Evolutionary conservation across 1,140 invertebrate genomes (phyloP).

Genomic region (Lordiphosa mommai): DNA sequence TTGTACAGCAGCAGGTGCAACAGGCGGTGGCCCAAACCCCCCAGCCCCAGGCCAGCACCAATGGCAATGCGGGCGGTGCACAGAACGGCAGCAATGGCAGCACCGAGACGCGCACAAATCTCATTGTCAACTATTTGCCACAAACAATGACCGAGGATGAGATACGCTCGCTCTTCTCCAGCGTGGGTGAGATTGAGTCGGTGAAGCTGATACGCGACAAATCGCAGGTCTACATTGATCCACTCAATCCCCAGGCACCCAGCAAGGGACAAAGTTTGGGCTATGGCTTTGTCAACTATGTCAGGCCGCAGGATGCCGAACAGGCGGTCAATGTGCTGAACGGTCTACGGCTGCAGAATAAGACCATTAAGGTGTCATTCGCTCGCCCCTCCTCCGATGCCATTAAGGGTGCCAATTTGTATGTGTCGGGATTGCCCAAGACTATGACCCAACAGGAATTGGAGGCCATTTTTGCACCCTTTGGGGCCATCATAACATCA

Average conservation of each 20-base stretch:
- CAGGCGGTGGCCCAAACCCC: conserved; percentile 59
- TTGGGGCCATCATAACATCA: conserved; percentile 92
- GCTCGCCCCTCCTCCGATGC: conserved; percentile 92
- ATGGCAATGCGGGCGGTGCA: conserved; percentile 49
- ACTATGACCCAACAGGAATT: conserved; percentile 91
- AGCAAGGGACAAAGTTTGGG: conserved; percentile 90
- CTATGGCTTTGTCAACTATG: conserved; percentile 95
- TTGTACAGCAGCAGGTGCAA: conserved; percentile 69
- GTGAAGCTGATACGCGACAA: conserved; percentile 95
- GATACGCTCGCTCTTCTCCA: conserved; percentile 90
- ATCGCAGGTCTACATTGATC: conserved; percentile 84
- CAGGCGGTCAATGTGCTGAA: conserved; percentile 94
- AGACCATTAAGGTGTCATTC: conserved; percentile 95
- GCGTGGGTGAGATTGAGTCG: conserved; percentile 93
- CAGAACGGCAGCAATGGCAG: conserved; percentile 73
- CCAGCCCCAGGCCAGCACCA: conserved; percentile 59
- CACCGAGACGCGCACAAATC: conserved; percentile 83
- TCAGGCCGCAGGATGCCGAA: conserved; percentile 89
- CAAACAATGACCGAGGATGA: conserved; percentile 96
- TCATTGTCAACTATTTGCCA: conserved; percentile 95
- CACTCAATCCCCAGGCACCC: conserved; percentile 74
- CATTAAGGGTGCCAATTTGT: conserved; percentile 94
- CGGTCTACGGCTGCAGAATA: conserved; percentile 91
- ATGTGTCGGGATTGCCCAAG: conserved; percentile 92
- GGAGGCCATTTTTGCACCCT: conserved; percentile 90